Base-by-base conservation (phyloP, 2,113 vertebrate species). In the Sylvilagus bachmani region DNA sequence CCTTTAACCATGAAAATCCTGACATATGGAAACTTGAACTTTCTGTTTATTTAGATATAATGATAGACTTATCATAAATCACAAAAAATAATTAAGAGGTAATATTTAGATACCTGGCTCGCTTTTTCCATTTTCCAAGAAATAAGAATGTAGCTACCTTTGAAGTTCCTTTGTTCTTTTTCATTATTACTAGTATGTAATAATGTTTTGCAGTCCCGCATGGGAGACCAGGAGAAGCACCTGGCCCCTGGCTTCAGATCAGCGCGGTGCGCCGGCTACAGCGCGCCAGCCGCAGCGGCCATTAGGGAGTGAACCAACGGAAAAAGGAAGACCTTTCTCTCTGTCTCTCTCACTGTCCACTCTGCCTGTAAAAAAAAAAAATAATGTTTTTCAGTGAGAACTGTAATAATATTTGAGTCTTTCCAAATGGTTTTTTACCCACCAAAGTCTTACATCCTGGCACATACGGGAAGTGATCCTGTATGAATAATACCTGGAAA, bases 21-120 rank as follows among this genome's bases (percentile, higher is more conserved):
- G 11, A 64, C 38, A 85, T 10, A 21, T 29, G 51, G 36, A 80
- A 21, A 55, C 31, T 74, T 58, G 62, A 79, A 92, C 36, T 51
- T 73, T 87, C 55, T 88, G 61, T 31, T 78, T 88, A 85, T 94
- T 85, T 95, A 74, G 44, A 44, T 58, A 93, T 86, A 92, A 53
- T 89, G 53, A 78, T 5, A 77, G 51, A 93, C 51, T 93, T 88
- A 69, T 66, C n/a, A 64, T 36, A 81, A 27, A 64, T 78, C 36
- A 88, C 66, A 92, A 81, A 83, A 58, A 81, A 33, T 92, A 77
- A 58, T 24, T 66, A 90, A 79, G 24, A 93, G 27, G 25, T 58
- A 66, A 33, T 78, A 86, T 86, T 90, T 93, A 90, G 53, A 49
- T 81, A 78, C 55, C 25, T 79, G 55, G 74, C 33, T 88, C 16